Percentiles rank a stretch among this genome's conserved stretches.
Evolutionary conservation across 1,140 invertebrate genomes (phyloP).

Genomic region (Euwallacea similis): DNA sequence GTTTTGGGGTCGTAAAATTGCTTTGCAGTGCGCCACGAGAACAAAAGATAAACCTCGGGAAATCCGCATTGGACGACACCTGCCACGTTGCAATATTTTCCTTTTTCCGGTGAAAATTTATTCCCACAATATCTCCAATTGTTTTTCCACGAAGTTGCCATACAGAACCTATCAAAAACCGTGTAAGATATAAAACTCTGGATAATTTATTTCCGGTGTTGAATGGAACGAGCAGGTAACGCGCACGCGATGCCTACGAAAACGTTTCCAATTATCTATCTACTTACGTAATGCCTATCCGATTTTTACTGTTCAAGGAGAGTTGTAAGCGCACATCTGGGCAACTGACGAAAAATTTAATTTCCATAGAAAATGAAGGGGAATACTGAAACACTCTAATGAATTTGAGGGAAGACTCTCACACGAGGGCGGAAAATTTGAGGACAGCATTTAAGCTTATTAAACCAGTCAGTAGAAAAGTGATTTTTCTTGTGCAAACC

Average conservation of each 20-base stretch:
- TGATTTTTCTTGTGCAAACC: no score
- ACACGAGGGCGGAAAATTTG: no score
- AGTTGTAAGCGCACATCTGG: no score
- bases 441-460: no score
- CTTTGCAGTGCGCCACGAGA: conserved; percentile 1
- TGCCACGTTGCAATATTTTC: conserved; percentile 26
- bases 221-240: conserved; percentile 12
- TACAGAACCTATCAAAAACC: conserved; percentile 23
- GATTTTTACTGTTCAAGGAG: no score
- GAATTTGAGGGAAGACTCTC: no score
- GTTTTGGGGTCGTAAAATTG: conserved; percentile 1
- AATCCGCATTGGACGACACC: conserved; percentile 30
- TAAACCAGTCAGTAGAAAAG: no score
- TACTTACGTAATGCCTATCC: no score
- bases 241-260: conserved; percentile 14
- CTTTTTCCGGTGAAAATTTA: conserved; percentile 20
- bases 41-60: conserved; percentile 26
- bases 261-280: conserved; percentile 22
- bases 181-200: conserved; percentile 24
- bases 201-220: conserved; percentile 26
- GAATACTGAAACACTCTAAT: no score
- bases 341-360: no score
- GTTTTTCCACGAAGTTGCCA: conserved; percentile 30
- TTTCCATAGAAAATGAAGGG: no score
- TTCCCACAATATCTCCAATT: conserved; percentile 26